Conservation (phyloP, 1,140 invertebrate species). For the Olivierus martensii region DNA sequence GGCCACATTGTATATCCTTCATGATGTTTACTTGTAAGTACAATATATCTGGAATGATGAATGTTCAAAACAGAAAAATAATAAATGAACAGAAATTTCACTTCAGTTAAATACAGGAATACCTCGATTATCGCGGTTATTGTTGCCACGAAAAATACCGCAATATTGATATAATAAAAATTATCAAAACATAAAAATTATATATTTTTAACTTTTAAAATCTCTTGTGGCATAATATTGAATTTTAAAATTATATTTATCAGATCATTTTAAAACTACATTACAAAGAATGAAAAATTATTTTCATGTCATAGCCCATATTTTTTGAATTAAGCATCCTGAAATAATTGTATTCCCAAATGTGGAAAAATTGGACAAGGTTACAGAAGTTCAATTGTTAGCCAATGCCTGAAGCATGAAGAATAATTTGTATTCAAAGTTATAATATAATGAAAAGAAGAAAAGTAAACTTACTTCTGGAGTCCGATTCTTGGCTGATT, state of each 20-base stretch:
- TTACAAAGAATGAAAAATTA: background rate
- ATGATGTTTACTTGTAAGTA: constrained; percentile 85
- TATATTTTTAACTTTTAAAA: too few species aligned
- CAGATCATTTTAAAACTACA: too few species aligned
- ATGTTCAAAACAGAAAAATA: too few species aligned
- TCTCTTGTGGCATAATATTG: too few species aligned
- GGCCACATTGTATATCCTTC: constrained; percentile 84
- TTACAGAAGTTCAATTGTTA: background rate
- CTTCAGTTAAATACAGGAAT: too few species aligned
- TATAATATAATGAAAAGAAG: background rate
- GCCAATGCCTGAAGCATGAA: background rate
- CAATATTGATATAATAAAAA: too few species aligned
- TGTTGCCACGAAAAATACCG: too few species aligned
- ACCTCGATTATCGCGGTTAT: too few species aligned
- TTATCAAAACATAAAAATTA: too few species aligned
- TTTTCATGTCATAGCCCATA: background rate
- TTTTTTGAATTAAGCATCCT: background rate
- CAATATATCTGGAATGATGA: constrained; percentile 57
- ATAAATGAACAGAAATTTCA: too few species aligned
- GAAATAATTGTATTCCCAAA: background rate
- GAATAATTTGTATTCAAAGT: background rate
- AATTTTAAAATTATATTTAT: too few species aligned
- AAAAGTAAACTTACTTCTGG: constrained; percentile 8
- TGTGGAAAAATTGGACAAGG: background rate
- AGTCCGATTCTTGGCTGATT: constrained; percentile 4